Evolutionary conservation across 2,797 vertebrate species (phyloP).

Genomic region (Thalassophryne amazonica): DNA sequence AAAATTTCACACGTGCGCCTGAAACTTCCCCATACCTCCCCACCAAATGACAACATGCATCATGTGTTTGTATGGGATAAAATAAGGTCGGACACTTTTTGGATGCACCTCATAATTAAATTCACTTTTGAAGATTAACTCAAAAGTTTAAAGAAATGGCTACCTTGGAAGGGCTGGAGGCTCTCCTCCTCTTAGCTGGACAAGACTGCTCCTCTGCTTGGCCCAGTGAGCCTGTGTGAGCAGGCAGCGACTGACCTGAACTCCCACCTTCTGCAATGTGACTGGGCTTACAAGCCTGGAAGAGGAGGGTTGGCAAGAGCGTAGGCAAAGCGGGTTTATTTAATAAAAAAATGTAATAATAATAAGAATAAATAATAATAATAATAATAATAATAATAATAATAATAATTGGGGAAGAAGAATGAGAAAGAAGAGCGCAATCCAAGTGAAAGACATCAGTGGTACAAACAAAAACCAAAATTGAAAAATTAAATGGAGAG

Average conservation of each 20-base stretch:
- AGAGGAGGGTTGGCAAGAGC: background rate
- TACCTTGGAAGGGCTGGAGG: slow-evolving; percentile 96
- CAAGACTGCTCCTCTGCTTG: slow-evolving; percentile 95
- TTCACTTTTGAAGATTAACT: too few species aligned
- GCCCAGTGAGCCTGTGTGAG: slow-evolving; percentile 83
- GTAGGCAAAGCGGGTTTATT: slow-evolving; percentile 38
- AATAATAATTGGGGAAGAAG: background rate
- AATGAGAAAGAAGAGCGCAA: background rate
- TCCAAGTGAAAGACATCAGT: background rate
- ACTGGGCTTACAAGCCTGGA: slow-evolving; percentile 97
- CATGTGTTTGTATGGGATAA: too few species aligned
- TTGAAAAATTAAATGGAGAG: background rate
- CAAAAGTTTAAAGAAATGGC: too few species aligned
- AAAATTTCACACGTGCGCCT: too few species aligned
- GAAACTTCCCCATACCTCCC: too few species aligned
- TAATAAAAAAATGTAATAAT: slow-evolving; percentile 19
- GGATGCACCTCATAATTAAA: too few species aligned
- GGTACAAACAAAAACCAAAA: background rate
- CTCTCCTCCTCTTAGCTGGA: slow-evolving; percentile 97
- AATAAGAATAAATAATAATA: slow-evolving; percentile 7
- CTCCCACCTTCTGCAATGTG: slow-evolving; percentile 94
- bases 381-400: slow-evolving; percentile 1
- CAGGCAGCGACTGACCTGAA: slow-evolving; percentile 68
- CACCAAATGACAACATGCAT: too few species aligned
- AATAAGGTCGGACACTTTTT: too few species aligned